A percentile compares a stretch with the other conserved stretches of the same genome.
Conservation (phyloP, 2,797 vertebrate species). For the Champsocephalus gunnari region DNA sequence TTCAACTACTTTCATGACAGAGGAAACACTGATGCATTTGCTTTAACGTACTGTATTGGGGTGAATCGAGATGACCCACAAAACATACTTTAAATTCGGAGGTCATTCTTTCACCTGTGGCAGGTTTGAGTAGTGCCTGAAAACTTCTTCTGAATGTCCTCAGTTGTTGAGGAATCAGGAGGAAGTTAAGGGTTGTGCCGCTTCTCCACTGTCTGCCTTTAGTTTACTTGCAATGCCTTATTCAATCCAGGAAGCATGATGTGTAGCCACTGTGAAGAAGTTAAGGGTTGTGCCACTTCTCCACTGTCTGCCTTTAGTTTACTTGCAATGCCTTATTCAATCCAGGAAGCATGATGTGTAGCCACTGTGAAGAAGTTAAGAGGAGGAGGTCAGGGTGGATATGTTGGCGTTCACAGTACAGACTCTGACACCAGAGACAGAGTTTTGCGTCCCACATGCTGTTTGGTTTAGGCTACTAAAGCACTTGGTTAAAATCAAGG, state of each 20-base stretch:
- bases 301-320: background rate
- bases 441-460: conserved; percentile 2
- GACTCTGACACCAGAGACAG: conserved; percentile 2
- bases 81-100: background rate
- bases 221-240: conserved; percentile 11
- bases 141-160: conserved; percentile 1
- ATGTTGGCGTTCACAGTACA: conserved; percentile 1
- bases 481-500: conserved; percentile 9
- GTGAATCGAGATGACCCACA: background rate
- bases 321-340: conserved; percentile 11
- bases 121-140: background rate
- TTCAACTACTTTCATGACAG: background rate
- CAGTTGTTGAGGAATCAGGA: background rate
- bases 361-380: conserved; percentile 5
- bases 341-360: conserved; percentile 4
- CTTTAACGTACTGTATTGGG: background rate
- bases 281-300: background rate
- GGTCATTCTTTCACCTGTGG: background rate
- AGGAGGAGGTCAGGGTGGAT: conserved; percentile 10
- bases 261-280: conserved; percentile 14
- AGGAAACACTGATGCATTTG: background rate
- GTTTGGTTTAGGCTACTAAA: conserved; percentile 13
- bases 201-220: background rate
- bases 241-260: conserved; percentile 1
- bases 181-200: background rate